These are phyloP conservation scores for Limulus polyphemus DNA, from an alignment of 2,888 invertebrate genomes.

Conservation along the genomic window DNA sequence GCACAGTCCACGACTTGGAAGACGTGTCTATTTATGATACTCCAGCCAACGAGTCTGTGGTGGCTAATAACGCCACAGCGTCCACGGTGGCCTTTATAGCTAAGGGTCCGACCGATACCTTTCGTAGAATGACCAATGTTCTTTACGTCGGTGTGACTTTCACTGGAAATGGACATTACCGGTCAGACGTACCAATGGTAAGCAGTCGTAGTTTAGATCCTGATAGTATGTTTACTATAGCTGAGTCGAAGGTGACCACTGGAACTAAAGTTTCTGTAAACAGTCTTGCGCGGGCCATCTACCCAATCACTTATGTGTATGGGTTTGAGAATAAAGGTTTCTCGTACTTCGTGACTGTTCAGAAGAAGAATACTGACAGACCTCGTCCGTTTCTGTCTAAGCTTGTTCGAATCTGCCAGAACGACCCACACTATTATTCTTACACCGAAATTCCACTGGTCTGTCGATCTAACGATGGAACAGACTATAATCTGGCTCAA, in stretches of 20 bases:
- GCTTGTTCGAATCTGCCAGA: constrained; percentile 85
- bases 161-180: constrained; percentile 79
- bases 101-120: constrained; percentile 82
- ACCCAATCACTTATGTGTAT: constrained; percentile 88
- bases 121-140: constrained; percentile 46
- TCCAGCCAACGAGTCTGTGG: constrained; percentile 67
- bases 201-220: constrained; percentile 79
- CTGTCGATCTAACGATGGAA: constrained; percentile 57
- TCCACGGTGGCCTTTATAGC: constrained; percentile 95
- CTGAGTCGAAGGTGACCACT: constrained; percentile 76
- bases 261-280: constrained; percentile 86
- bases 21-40: constrained; percentile 71
- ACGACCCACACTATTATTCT: constrained; percentile 89
- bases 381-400: constrained; percentile 78
- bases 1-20: constrained; percentile 72
- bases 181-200: constrained; percentile 86
- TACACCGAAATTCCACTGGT: constrained; percentile 95
- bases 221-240: constrained; percentile 71
- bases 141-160: constrained; percentile 93
- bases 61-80: constrained; percentile 87
- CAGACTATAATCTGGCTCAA: constrained; percentile 79
- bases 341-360: constrained; percentile 91
- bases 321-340: constrained; percentile 92
- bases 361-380: constrained; percentile 60
- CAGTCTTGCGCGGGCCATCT: constrained; percentile 74